Evolutionary conservation across 2,888 invertebrate genomes (phyloP).

Genomic region (Argyra leucocephala): DNA sequence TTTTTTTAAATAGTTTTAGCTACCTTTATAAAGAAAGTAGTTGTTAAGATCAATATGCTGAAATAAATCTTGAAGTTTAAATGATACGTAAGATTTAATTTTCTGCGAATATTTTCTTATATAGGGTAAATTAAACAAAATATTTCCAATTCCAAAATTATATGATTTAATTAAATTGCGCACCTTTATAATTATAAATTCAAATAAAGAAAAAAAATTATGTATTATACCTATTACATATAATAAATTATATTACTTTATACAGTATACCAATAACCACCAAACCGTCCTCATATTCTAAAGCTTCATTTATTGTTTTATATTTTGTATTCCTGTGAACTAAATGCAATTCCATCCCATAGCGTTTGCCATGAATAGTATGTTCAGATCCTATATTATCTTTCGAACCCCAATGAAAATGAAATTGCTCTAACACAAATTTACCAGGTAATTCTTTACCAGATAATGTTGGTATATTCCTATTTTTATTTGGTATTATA

Average conservation of each 20-base stretch:
- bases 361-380: constrained; percentile 56
- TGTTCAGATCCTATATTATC: constrained; percentile 66
- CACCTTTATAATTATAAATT: too few species aligned
- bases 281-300: constrained; percentile 59
- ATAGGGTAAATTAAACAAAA: background rate
- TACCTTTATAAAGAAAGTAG: background rate
- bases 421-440: background rate
- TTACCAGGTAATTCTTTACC: background rate
- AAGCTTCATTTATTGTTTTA: constrained; percentile 48
- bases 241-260: constrained; percentile 45
- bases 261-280: constrained; percentile 65
- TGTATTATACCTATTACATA: too few species aligned
- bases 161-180: background rate
- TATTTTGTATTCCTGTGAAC: constrained; percentile 62
- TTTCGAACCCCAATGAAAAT: constrained; percentile 58
- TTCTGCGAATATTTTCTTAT: background rate
- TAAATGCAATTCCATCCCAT: constrained; percentile 66
- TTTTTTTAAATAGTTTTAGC: background rate
- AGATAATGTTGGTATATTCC: background rate
- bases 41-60: background rate
- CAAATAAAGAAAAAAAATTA: too few species aligned
- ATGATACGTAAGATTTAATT: background rate
- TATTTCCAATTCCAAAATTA: background rate
- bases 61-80: background rate
- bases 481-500: background rate